Conservation (phyloP, 2,113 vertebrate species). For the Heterocephalus glaber region DNA sequence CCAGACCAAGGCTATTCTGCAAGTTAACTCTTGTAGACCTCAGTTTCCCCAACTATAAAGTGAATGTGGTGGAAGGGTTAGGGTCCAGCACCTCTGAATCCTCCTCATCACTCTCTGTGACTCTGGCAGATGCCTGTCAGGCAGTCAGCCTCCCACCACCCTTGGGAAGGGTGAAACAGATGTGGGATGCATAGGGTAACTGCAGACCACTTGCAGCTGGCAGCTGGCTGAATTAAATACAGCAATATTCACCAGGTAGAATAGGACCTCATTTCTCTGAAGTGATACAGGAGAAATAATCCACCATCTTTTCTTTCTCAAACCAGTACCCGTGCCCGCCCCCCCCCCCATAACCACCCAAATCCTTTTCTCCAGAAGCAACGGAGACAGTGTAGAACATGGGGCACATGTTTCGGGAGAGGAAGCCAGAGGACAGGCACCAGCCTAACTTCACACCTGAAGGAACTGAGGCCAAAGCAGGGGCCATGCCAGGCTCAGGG, state of each 20-base stretch:
- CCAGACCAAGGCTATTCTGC: not conserved
- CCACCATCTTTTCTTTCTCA: not conserved
- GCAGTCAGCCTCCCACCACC: not conserved
- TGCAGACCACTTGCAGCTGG: not conserved
- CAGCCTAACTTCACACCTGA: conserved; percentile 12
- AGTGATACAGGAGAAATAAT: not conserved
- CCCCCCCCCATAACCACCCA: not conserved
- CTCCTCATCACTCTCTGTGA: not conserved
- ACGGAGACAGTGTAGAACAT: not conserved
- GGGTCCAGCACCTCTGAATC: not conserved
- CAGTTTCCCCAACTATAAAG: conserved; percentile 37
- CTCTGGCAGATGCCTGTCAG: not conserved
- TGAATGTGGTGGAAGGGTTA: not conserved
- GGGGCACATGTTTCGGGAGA: not conserved
- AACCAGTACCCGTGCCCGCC: not conserved
- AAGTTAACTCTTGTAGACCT: conserved; percentile 33
- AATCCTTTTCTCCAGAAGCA: not conserved
- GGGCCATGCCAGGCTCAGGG: not conserved
- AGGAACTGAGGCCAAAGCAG: not conserved
- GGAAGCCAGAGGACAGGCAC: not conserved
- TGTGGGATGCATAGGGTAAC: not conserved
- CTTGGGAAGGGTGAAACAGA: not conserved
- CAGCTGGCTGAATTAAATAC: not conserved
- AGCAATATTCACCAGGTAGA: not conserved
- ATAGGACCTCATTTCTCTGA: not conserved